These are phyloP conservation scores for Dendrocopos noguchii DNA, from an alignment of 2,113 vertebrate genomes.

Conservation along the genomic window DNA sequence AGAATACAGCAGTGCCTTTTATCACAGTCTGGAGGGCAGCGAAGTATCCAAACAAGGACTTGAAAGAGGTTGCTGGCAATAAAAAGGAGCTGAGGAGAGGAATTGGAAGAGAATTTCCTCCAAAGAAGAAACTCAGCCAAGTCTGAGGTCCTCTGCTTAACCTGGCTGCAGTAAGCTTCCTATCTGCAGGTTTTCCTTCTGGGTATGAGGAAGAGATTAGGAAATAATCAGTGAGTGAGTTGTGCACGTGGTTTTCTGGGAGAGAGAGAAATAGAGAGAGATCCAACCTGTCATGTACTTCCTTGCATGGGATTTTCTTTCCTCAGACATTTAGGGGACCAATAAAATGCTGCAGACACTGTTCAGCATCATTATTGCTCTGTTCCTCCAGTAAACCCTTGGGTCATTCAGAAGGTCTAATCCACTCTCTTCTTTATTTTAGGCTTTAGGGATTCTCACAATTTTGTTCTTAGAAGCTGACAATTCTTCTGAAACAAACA, in stretches of 20 bases:
- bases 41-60: background rate
- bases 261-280: background rate
- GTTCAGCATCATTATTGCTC: background rate
- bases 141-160: background rate
- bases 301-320: background rate
- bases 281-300: background rate
- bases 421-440: background rate
- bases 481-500: background rate
- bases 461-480: background rate
- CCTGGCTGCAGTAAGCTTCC: background rate
- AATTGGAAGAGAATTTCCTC: background rate
- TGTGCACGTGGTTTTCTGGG: background rate
- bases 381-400: background rate
- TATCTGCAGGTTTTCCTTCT: background rate
- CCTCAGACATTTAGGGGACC: background rate
- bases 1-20: background rate
- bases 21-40: background rate
- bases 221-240: background rate
- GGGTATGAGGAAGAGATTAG: background rate
- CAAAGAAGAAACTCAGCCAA: background rate
- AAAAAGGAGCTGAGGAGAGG: background rate
- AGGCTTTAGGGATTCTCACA: background rate
- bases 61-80: slow-evolving; percentile 6
- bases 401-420: background rate
- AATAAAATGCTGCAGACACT: background rate